Evolutionary conservation across 2,797 vertebrate genomes (phyloP).

Genomic region (Sphaeramia orbicularis): DNA sequence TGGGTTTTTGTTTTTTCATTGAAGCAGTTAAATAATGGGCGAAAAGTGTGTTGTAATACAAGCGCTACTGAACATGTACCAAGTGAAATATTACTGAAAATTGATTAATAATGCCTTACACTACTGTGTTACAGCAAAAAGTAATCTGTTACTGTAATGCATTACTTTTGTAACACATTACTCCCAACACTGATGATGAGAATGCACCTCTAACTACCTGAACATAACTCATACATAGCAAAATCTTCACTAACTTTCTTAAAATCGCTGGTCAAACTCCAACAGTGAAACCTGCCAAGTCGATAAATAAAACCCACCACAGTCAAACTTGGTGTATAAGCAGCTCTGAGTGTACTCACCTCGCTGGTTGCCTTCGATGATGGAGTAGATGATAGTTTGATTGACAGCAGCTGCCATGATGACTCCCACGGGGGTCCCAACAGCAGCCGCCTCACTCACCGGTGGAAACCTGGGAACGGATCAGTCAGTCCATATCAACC

Average conservation of each 20-base stretch:
- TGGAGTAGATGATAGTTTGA: slow-evolving; percentile 93
- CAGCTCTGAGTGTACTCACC: slow-evolving; percentile 61
- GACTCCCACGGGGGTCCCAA: slow-evolving; percentile 86
- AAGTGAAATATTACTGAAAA: too few species aligned
- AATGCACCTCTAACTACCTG: neutral
- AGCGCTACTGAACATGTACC: too few species aligned
- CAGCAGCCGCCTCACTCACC: slow-evolving; percentile 89
- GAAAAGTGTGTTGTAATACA: too few species aligned
- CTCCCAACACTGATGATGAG: too few species aligned
- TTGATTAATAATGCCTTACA: too few species aligned
- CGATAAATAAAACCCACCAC: neutral
- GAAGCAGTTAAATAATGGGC: too few species aligned
- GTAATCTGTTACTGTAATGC: too few species aligned
- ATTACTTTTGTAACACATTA: too few species aligned
- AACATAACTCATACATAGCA: neutral
- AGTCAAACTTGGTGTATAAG: neutral
- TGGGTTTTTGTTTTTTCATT: too few species aligned
- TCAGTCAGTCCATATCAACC: slow-evolving; percentile 63
- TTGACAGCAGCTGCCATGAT: slow-evolving; percentile 93
- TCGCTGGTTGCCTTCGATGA: slow-evolving; percentile 90
- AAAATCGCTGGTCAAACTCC: neutral
- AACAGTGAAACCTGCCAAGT: neutral
- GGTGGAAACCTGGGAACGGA: slow-evolving; percentile 86
- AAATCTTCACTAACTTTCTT: slow-evolving; percentile 1
- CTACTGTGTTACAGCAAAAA: too few species aligned